Evolutionary conservation across 2,888 invertebrate genomes (phyloP), one percentile per base, ranked within the genome.

Genomic region (Alitta virens): DNA sequence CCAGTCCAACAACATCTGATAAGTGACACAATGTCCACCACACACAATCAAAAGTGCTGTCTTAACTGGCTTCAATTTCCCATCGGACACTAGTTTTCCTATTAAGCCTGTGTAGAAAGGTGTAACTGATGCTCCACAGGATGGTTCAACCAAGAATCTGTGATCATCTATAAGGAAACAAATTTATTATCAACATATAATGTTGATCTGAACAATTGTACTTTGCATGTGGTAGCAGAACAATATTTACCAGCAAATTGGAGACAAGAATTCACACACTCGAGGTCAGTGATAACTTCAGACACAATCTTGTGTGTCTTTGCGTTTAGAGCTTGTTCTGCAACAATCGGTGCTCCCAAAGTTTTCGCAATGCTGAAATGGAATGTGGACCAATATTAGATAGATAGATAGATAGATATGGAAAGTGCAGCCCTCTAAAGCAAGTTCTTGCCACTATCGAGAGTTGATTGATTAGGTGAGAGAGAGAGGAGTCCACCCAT

Each of bases 21-120:
- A 16, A 80, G 87, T 80, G 81, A 88, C 80, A 80, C 84, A 68
- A 82, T 86, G 71, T 78, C 89, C 72, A 82, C 88, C 78, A 83
- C 85, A 85, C 0, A 84, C 82, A 3, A 85, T 75, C 14, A 84
- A 73, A 21, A 84, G 77, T 1, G 79, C 76, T 16, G 80, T 79
- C n/a, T 66, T 78, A 68, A 74, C 65, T 51, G 33, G 49, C 14
- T 68, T 67, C 21, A 80, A 67, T 62, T 72, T 72, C 40, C 76
- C 71, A 21, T 75, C 73, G 49, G 72, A 67, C 56, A 78, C 71
- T 18, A 82, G 73, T 18, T 69, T 67, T 2, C 70, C 57, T 7
- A 85, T 62, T 1, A 80, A 66, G 5, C 78, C 75, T 26, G 75
- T 75, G 68, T 85, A 85, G 1, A 83, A 71, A 1, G 83, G 79